Base-by-base conservation (phyloP, 2,888 invertebrate genomes). In the Brenthis hecate region DNA sequence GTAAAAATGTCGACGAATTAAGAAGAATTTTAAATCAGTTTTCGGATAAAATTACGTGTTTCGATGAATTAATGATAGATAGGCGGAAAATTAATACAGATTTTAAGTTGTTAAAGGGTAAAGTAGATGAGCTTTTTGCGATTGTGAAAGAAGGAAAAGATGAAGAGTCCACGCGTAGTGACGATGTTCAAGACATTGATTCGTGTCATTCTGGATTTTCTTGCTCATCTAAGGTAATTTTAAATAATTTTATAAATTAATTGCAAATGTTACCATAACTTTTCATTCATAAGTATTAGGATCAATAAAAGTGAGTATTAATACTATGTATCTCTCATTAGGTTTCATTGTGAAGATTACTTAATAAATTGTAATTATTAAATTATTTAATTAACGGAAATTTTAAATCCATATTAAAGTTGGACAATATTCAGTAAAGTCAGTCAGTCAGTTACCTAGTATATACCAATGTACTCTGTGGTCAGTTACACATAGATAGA, bases 181-280 rank as follows among this genome's bases (percentile, higher is more conserved):
- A 82, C 8, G 87, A 87, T 50, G 80, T 83, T 0, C 84, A 83
- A 2, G 91, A 91, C 6, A 76, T 83, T 0, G 91, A 91, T 62
- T 91, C 91, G 0, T 84, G 85, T 62, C 90, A 91, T 74, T 92
- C 91, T 2, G 89, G 87, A 13, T 77, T 88, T 64, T 91, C 92
- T 19, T 80, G 82, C 65, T 89, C 89, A 43, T 91, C 91, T 2
- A 91, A 90, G 91, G 91, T 89, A 84, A 56, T 28, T 4, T 19
- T 28, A 28, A 28, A 3, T 3, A 28, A 28, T 28, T n/a, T 6
- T 16, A 28, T 14, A 4, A 8, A 13, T 16, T 3, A 14, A 19
- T 54, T 43, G 36, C 5, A 16, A 14, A 14, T 3, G 13, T 32
- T 6, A 19, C 11, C 43, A 58, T 23, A 11, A 11, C 36, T 11